phyloP scores from a whole-genome alignment of 2,797 vertebrate genomes.

The Pogoniulus pusillus region DNA sequence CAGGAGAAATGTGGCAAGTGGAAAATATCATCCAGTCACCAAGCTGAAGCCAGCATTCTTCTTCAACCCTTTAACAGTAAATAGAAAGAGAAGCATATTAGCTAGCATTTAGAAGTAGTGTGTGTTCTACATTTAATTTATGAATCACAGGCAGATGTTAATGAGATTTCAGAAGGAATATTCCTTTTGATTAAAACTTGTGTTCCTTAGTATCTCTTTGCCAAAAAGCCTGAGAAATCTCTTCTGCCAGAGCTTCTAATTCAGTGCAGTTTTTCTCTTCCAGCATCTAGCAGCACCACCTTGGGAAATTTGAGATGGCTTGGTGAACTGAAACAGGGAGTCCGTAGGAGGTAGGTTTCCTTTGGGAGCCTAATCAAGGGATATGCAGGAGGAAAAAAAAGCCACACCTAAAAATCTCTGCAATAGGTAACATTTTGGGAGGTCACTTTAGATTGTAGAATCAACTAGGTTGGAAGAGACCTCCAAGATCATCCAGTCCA shows the following conservation, averaged over 20 bases:
- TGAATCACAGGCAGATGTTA: not conserved
- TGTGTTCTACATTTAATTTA: not conserved
- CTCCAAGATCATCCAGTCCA: too few species aligned
- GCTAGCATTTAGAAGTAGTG: not conserved
- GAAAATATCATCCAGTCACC: not conserved
- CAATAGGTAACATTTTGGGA: not conserved
- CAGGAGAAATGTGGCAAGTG: not conserved
- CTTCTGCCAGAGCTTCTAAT: not conserved
- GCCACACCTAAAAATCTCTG: not conserved
- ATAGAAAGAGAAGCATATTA: not conserved
- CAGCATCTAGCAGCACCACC: not conserved
- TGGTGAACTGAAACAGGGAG: not conserved
- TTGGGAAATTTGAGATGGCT: not conserved
- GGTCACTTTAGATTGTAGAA: not conserved
- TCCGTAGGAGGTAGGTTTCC: slow-evolving; percentile 3
- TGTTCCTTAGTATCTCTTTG: not conserved
- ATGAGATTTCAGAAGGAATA: not conserved
- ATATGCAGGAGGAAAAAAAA: not conserved
- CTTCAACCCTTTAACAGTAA: not conserved
- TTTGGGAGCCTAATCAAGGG: not conserved
- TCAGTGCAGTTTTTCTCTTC: not conserved
- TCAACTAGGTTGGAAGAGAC: too few species aligned
- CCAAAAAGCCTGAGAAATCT: not conserved
- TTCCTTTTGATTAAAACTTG: not conserved
- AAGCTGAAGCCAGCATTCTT: not conserved